Base-by-base conservation (phyloP, 2,113 vertebrate genomes). In the Peromyscus californicus region DNA sequence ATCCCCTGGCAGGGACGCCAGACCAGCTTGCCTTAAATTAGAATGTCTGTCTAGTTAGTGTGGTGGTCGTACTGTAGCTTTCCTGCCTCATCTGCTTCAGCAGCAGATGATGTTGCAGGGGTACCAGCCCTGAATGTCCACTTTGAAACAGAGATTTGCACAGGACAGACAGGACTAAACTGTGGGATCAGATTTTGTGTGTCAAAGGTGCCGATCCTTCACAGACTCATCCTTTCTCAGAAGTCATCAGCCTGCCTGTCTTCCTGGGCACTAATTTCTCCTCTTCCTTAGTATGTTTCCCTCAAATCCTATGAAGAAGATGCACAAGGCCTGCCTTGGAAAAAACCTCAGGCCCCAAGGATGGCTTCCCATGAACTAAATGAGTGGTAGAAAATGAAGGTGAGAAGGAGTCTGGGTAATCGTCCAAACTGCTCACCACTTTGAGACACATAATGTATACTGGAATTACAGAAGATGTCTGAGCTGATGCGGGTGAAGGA, bases 341-440 rank as follows among this genome's bases (percentile, higher is more conserved):
- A 92, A 45, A 92, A 65, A 90, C 91, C 48, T 24, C 4, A n/a
- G 89, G 21, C 72, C 83, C 69, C 6, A n/a, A 93, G 87, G 91
- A 75, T 78, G n/a, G 69, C 86, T 94, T 90, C 89, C 92, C 29
- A 17, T 86, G 7, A 94, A 86, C 80, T 79, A 42, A 63, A 79
- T 3, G 70, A 89, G 57, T 6, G 8, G 33, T 86, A 7, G 88
- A 42, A 91, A 90, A 78, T 8, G 54, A 83, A 75, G 93, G 54
- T 36, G 39, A 10, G 61, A 39, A 85, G 92, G 91, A 92, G 72
- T n/a, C 85, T 89, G 42, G 75, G 92, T 89, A 45, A 89, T 92
- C 51, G 48, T 92, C 45, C 1, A 21, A 51, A 72, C 74, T 5
- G 2, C 12, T 22, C 10, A 0, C 54, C n/a, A 26, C 96, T 93